Evolutionary conservation across 92 coral and sea anemone genomes (phyloP), one percentile per base, ranked within the genome.

Genomic region (Blastomussa wellsi): DNA sequence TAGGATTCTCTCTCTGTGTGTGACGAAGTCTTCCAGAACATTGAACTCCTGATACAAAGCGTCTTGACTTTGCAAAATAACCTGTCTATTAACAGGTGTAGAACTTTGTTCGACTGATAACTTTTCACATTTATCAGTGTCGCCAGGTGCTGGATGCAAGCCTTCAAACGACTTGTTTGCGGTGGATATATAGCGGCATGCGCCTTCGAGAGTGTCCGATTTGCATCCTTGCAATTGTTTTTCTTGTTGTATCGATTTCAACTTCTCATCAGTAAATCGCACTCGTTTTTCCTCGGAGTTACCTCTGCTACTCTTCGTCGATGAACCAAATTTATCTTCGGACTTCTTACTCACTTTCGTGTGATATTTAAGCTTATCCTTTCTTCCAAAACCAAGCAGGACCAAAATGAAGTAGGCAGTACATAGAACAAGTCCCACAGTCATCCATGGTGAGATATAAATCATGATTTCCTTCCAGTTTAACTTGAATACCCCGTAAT

Each of bases 401-500:
- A 57, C 62, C 70, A 85, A 38, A 75, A 91, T 70, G 82, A 91
- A 85, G 75, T 88, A 91, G 44, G 78, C 55, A 4, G 83, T 68
- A 41, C 90, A 60, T 73, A 91, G 85, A 76, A 88, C 66, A 74
- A 91, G 74, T 16, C 94, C 94, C 16, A 68, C 31, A 32, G 88
- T 38, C 80, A 81, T 85, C 94, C 94, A 91, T 20, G 82, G 84
- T 19, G 91, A 72, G 31, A 88, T 26, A 37, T 83, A 83, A 79
- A 49, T 76, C 92, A 91, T 88, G 38, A 52, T 80, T 71, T 39
- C 64, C 73, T 13, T 52, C 51, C 52, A 72, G 42, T 26, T 4
- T 16, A 33, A 33, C 38, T 69, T 51, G 24, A 59, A 33, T 44
- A 19, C 57, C 31, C 60, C 1, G 20, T 37, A 83, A 74, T 55